phyloP scores from a whole-genome alignment of 64 coral and sea anemone genomes.

The Montipora capricornis region DNA sequence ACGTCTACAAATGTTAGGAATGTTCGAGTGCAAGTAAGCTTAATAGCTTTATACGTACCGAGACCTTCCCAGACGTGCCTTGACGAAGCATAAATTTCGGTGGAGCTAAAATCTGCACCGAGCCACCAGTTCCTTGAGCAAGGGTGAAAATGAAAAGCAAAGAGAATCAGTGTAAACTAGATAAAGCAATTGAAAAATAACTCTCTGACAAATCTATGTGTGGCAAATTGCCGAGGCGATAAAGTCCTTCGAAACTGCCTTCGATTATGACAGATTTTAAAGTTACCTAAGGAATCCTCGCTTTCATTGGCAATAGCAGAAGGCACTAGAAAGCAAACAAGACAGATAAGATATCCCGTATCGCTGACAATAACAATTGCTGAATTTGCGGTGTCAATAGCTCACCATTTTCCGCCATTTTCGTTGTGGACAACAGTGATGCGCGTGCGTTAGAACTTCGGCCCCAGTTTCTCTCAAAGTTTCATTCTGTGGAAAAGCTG shows the following conservation, averaged over 20 bases:
- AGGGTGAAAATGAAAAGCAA: not conserved
- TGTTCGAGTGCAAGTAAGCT: not conserved
- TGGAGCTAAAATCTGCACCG: constrained; percentile 27
- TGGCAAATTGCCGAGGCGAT: constrained; percentile 21
- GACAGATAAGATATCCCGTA: not conserved
- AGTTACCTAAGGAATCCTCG: constrained; percentile 40
- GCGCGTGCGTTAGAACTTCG: not conserved
- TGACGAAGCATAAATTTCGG: constrained; percentile 40
- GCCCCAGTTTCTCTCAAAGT: not conserved
- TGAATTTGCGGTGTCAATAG: not conserved
- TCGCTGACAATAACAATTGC: not conserved
- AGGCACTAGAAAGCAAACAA: constrained; percentile 22
- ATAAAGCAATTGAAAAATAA: not conserved
- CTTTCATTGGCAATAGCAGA: not conserved
- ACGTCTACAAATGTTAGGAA: not conserved
- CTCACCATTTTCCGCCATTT: constrained; percentile 59
- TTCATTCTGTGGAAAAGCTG: not conserved
- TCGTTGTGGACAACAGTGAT: not conserved
- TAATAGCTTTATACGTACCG: not conserved
- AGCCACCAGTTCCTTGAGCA: not conserved
- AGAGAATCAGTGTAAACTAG: not conserved
- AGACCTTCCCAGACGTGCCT: not conserved
- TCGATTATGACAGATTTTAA: not conserved
- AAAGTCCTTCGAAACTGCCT: not conserved
- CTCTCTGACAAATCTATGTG: not conserved